Conservation (phyloP, 2,888 invertebrate species). For the Brassicogethes aeneus region DNA sequence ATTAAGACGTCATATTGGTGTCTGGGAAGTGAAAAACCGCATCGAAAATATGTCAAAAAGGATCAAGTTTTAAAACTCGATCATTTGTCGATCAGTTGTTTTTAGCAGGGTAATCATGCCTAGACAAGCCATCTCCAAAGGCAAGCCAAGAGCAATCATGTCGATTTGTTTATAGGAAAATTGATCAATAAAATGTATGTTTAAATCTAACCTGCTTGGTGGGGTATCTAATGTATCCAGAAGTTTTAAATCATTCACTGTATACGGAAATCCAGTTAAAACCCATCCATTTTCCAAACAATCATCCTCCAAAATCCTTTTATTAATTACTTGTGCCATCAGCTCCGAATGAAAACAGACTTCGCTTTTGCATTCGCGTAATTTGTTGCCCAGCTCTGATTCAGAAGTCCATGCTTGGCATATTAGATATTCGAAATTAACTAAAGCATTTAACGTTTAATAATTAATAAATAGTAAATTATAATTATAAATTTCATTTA, state of each 20-base stretch:
- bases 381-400: conserved; percentile 30
- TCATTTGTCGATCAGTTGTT: too few relatives aligned
- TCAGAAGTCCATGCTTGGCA: conserved; percentile 42
- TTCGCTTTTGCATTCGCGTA: conserved; percentile 31
- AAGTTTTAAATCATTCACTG: conserved; percentile 49
- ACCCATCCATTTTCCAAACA: conserved; percentile 56
- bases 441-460: conserved; percentile 32
- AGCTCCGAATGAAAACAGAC: conserved; percentile 36
- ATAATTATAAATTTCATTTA: conserved; percentile 20
- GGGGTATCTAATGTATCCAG: conserved; percentile 51
- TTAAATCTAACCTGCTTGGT: conserved; percentile 48
- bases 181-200: not conserved
- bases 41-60: too few relatives aligned
- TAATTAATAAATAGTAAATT: too few relatives aligned
- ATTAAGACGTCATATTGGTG: too few relatives aligned
- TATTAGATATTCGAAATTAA: conserved; percentile 48
- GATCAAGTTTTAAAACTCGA: too few relatives aligned
- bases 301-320: conserved; percentile 43
- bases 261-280: conserved; percentile 50
- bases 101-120: too few relatives aligned
- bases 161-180: not conserved
- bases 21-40: too few relatives aligned
- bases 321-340: conserved; percentile 36
- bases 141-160: conserved; percentile 2
- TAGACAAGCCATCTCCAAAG: too few relatives aligned